Evolutionary conservation across 2,888 invertebrate genomes (phyloP).

Genomic region (Plebejus melissa): DNA sequence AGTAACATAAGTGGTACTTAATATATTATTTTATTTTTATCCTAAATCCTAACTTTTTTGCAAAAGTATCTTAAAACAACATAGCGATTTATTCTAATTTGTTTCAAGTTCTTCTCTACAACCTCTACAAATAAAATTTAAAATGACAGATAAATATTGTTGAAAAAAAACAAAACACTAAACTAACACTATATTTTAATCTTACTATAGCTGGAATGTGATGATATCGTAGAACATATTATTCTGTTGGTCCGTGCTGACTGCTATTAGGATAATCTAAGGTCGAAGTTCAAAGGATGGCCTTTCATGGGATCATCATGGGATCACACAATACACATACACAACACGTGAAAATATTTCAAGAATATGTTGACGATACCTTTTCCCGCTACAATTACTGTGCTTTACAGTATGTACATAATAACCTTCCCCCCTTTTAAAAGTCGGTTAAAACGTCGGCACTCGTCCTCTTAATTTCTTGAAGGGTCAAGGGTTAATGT

Average conservation of each 20-base stretch:
- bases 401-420: background rate
- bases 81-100: background rate
- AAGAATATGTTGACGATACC: background rate
- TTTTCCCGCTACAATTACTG: background rate
- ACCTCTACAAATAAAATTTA: too few relatives aligned
- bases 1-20: background rate
- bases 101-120: background rate
- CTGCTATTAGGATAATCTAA: background rate
- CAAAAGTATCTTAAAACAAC: background rate
- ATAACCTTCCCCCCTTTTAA: too few relatives aligned
- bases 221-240: background rate
- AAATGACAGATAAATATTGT: background rate
- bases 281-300: background rate
- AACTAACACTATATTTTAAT: background rate
- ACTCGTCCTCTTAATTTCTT: too few relatives aligned
- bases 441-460: too few relatives aligned
- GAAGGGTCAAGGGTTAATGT: background rate
- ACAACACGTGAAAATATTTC: background rate
- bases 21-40: background rate
- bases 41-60: background rate
- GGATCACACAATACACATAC: background rate
- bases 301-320: too few relatives aligned
- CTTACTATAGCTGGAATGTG: background rate
- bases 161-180: background rate
- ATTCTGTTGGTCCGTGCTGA: background rate